Base-by-base conservation (phyloP, 2,113 vertebrate species). In the Peucedramus taeniatus region DNA sequence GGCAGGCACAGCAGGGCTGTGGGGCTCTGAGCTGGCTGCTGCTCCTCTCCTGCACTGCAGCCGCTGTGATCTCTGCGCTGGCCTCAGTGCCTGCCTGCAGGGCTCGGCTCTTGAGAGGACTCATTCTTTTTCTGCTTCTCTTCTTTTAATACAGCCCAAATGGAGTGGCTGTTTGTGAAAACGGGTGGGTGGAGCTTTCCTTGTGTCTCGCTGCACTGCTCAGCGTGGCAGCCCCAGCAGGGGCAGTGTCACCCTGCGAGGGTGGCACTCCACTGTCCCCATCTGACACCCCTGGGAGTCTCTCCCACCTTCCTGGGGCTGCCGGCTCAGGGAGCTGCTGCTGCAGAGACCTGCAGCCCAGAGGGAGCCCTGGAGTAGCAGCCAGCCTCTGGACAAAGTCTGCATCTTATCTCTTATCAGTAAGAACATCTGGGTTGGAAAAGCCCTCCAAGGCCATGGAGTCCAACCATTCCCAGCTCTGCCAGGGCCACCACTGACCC, bases 101-200 rank as follows among this genome's bases (percentile, higher is more conserved):
- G 10, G 51, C 2, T 44, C 15, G 1, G 5, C 39, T 60, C 1
- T 0, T 2, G 1, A 21, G 60, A 56, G 39, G 17, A 4, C 7
- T 7, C 8, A 0, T 6, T 5, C 13, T 7, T 7, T 11, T 20
- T 7, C 6, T 5, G 0, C 9, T 37, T 21, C 18, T 28, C 1
- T 19, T 22, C 18, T 37, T 12, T 30, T 4, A 16, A 33, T 6
- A 3, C 39, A 33, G 50, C 51, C n/a, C 17, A 24, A 49, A 33
- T 22, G 39, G 2, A 31, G 60, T 8, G 47, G 23, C 16, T 94
- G 22, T 2, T 1, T 10, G 26, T 40, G 44, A 30, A 20, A n/a
- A 30, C 3, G 47, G 51, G n/a, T 3, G 28, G 27, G 53, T 54
- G 76, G 17, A 40, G 49, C 26, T 68, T 24, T 15, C 9, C 20